These are phyloP conservation scores for Brenthis ino DNA, from an alignment of 2,888 invertebrate species.

Conservation along the genomic window DNA sequence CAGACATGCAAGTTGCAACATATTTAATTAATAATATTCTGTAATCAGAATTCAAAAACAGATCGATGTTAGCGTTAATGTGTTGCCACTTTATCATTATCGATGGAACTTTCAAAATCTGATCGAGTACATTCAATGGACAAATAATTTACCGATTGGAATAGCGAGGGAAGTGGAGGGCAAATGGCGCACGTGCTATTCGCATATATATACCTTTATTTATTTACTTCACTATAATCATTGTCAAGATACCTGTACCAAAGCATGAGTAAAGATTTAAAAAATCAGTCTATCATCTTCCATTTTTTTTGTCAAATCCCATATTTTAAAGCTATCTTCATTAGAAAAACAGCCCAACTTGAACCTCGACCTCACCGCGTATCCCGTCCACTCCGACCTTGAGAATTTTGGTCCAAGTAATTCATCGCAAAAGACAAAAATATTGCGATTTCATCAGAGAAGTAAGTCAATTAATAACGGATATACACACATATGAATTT, in stretches of 20 bases:
- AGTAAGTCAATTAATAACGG: conserved; percentile 25
- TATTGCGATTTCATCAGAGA: conserved; percentile 18
- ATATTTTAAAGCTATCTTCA: conserved; percentile 74
- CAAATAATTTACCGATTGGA: neutral
- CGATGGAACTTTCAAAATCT: neutral
- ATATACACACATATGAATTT: conserved; percentile 52
- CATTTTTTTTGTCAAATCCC: conserved; percentile 66
- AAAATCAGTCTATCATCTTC: conserved; percentile 77
- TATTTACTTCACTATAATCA: conserved; percentile 55
- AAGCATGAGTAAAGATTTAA: conserved; percentile 71
- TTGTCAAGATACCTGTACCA: conserved; percentile 75
- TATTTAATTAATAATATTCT: no score
- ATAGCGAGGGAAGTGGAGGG: conserved; percentile 17
- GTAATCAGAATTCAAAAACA: no score
- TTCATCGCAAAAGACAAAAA: conserved; percentile 43
- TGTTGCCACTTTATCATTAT: neutral
- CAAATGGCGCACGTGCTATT: conserved; percentile 31
- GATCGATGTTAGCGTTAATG: no score
- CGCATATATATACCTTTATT: conserved; percentile 41
- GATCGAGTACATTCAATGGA: conserved; percentile 11
- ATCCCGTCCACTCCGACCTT: conserved; percentile 55
- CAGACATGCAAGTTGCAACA: no score
- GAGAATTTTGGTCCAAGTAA: conserved; percentile 67
- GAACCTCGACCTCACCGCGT: conserved; percentile 45
- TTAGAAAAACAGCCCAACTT: conserved; percentile 63